Evolutionary conservation across 1,140 invertebrate genomes (phyloP).

Genomic region (Diabrotica undecimpunctata): DNA sequence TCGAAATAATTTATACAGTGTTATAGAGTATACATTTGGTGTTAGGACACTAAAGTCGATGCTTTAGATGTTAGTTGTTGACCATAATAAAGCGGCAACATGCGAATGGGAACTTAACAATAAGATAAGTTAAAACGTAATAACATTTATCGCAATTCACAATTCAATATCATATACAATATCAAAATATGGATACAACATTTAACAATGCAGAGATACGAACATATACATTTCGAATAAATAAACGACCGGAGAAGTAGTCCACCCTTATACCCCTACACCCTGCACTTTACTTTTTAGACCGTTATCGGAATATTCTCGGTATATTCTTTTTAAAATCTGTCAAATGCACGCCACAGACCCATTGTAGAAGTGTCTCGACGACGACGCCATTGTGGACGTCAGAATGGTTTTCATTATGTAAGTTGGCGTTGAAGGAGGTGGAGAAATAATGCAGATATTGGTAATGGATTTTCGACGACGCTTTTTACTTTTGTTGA

Average conservation of each 20-base stretch:
- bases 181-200: neutral
- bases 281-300: conserved; percentile 15
- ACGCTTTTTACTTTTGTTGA: conserved; percentile 35
- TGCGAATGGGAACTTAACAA: too few species aligned
- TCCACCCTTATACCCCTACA: neutral
- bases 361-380: conserved; percentile 40
- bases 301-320: conserved; percentile 25
- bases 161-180: too few species aligned
- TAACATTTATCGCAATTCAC: too few species aligned
- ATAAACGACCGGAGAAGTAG: neutral
- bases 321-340: conserved; percentile 41
- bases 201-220: neutral
- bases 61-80: too few species aligned
- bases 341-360: conserved; percentile 40
- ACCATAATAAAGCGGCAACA: too few species aligned
- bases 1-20: too few species aligned
- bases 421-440: conserved; percentile 41
- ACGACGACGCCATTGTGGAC: conserved; percentile 38
- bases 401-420: conserved; percentile 41
- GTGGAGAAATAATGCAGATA: conserved; percentile 45
- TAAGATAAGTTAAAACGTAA: too few species aligned
- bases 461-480: conserved; percentile 43
- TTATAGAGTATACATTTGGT: too few species aligned
- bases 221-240: conserved; percentile 1
- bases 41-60: too few species aligned